Evolutionary conservation across 2,888 invertebrate genomes (phyloP), one percentile per base, ranked within the genome.

Genomic region (Drosophila buzzatii): DNA sequence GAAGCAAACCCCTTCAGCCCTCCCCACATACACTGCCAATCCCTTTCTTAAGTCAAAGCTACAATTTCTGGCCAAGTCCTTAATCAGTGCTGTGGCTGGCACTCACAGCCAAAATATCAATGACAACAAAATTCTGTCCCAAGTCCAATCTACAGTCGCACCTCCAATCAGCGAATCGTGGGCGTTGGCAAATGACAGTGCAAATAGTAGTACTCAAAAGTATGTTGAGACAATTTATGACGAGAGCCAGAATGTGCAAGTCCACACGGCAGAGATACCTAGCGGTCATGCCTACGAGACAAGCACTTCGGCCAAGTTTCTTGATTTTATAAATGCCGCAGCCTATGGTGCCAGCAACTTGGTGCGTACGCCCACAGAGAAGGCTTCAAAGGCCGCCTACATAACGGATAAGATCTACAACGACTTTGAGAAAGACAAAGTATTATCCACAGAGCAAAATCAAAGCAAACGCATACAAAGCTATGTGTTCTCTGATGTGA

Each of bases 401-500:
- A 12, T 47, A 42, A 64, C 56, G 10, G 70, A 64, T 6, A 56
- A 39, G 1, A 42, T 35, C 8, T 51, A 62, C 33, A 69, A 56
- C 1, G 47, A 10, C 9, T 41, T 42, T 20, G 52, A 62, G 0
- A 66, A 63, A 39, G 57, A 41, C 7, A 61, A 52, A 41, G 20
- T 42, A 10, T 57, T 37, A 37, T 53, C 64, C 3, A 60, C 47
- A 3, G 67, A 71, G 6, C 76, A 76, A 20, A 66, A 69, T n/a
- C 86, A 84, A 63, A 74, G 81, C 10, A 90, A 90, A 39, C 90
- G 90, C 42, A 91, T 93, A 39, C 89, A 91, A 64, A 91, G 77
- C 60, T 93, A 85, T 64, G 85, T 93, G 6, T 74, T 91, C 3
- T 93, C 94, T 76, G 93, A 93, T 57, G 78, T 91, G 3, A 86